phyloP scores from a whole-genome alignment of 2,113 vertebrate genomes.

The Corydoras sp. region DNA sequence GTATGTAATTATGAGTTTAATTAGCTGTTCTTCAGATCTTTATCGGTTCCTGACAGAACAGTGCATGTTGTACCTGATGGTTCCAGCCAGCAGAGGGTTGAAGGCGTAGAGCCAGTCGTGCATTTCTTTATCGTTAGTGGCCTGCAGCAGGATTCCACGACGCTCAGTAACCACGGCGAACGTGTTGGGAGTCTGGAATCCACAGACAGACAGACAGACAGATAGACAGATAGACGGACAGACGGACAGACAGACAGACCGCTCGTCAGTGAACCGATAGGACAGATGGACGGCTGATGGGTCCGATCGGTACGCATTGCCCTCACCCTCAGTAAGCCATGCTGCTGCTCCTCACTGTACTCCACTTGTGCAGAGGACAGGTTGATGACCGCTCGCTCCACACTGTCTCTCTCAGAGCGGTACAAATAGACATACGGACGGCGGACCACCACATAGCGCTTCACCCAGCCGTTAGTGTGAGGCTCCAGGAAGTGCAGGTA shows the following conservation, averaged over 20 bases:
- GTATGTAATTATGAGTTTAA: too few species aligned
- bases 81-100: slow-evolving; percentile 93
- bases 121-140: slow-evolving; percentile 95
- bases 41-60: background rate
- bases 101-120: slow-evolving; percentile 98
- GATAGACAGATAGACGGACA: background rate
- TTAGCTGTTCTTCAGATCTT: too few species aligned
- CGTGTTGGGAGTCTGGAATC: slow-evolving; percentile 83
- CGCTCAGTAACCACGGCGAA: slow-evolving; percentile 95
- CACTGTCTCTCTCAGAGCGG: slow-evolving; percentile 83
- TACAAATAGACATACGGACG: slow-evolving; percentile 94
- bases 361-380: slow-evolving; percentile 95
- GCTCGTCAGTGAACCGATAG: too few species aligned
- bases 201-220: background rate
- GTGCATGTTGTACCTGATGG: slow-evolving; percentile 79
- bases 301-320: too few species aligned
- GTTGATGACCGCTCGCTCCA: slow-evolving; percentile 92
- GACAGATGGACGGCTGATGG: background rate
- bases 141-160: slow-evolving; percentile 91
- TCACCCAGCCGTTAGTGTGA: slow-evolving; percentile 91
- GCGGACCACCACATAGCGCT: slow-evolving; percentile 87
- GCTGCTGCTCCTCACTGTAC: slow-evolving; percentile 96
- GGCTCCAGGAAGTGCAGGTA: slow-evolving; percentile 95
- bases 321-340: slow-evolving; percentile 89
- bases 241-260: background rate